These are phyloP conservation scores for Axis porcinus DNA, from an alignment of 2,113 vertebrate species.

Conservation along the genomic window DNA sequence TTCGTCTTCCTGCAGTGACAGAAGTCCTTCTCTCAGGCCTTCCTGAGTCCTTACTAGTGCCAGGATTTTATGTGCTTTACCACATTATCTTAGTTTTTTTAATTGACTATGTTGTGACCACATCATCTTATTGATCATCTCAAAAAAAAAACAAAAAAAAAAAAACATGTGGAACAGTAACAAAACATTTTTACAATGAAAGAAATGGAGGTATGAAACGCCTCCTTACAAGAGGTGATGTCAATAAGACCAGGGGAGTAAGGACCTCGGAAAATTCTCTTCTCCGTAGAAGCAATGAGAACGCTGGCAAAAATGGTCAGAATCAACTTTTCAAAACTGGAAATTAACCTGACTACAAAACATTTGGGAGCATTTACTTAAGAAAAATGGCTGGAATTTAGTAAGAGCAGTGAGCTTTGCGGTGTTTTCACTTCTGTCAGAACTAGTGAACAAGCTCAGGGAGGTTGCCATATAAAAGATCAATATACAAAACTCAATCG, in stretches of 20 bases:
- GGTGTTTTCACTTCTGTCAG: not conserved
- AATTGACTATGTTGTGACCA: not conserved
- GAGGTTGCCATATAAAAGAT: not conserved
- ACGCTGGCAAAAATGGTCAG: not conserved
- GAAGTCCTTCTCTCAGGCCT: not conserved
- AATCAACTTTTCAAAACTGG: not conserved
- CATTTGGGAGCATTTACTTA: not conserved
- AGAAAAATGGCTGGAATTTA: not conserved
- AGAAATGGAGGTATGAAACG: not conserved
- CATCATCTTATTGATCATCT: not conserved
- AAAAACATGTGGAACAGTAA: not conserved
- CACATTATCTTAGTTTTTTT: not conserved
- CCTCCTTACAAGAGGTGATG: not conserved
- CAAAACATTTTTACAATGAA: not conserved
- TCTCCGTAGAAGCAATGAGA: not conserved
- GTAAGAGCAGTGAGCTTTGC: not conserved
- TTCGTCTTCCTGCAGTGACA: not conserved
- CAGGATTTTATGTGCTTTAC: not conserved
- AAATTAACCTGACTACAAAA: not conserved
- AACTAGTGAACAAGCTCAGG: not conserved
- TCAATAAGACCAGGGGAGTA: not conserved
- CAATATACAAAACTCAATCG: not conserved
- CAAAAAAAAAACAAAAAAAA: too few relatives aligned
- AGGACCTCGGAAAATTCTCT: not conserved
- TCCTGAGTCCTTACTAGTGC: not conserved